Evolutionary conservation across 2,797 vertebrate species (phyloP).

Genomic region (Odontamblyopus lacepedii): DNA sequence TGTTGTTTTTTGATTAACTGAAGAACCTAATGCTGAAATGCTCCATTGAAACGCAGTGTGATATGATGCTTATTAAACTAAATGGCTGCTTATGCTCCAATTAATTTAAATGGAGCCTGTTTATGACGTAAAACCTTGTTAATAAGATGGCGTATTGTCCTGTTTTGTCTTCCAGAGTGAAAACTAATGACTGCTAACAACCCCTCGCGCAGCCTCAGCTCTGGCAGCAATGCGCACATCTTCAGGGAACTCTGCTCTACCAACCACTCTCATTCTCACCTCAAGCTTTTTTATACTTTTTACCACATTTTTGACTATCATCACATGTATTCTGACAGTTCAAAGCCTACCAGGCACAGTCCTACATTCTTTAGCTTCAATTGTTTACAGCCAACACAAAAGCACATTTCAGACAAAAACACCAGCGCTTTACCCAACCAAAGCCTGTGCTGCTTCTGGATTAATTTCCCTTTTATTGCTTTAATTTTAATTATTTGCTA

Average conservation of each 20-base stretch:
- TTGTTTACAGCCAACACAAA: conserved; percentile 74
- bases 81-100: conserved; percentile 38
- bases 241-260: conserved; percentile 71
- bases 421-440: conserved; percentile 58
- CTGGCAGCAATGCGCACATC: conserved; percentile 52
- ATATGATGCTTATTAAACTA: conserved; percentile 41
- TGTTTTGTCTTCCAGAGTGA: conserved; percentile 67
- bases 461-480: conserved; percentile 23
- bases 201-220: conserved; percentile 35
- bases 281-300: not conserved
- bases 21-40: conserved; percentile 1
- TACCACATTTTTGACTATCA: conserved; percentile 12
- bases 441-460: conserved; percentile 26
- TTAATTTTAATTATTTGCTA: conserved; percentile 43
- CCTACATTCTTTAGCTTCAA: conserved; percentile 23
- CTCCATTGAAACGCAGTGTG: conserved; percentile 28
- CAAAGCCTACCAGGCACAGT: not conserved
- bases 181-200: conserved; percentile 76
- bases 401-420: conserved; percentile 48
- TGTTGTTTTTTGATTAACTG: conserved; percentile 2
- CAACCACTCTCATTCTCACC: conserved; percentile 25
- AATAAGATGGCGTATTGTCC: conserved; percentile 26
- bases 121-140: not conserved
- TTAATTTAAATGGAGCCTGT: not conserved
- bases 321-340: conserved; percentile 7